A percentile compares a stretch with the other conserved stretches of the same genome.
phyloP scores from a whole-genome alignment of 2,888 invertebrate genomes.

The Dolomedes plantarius region DNA sequence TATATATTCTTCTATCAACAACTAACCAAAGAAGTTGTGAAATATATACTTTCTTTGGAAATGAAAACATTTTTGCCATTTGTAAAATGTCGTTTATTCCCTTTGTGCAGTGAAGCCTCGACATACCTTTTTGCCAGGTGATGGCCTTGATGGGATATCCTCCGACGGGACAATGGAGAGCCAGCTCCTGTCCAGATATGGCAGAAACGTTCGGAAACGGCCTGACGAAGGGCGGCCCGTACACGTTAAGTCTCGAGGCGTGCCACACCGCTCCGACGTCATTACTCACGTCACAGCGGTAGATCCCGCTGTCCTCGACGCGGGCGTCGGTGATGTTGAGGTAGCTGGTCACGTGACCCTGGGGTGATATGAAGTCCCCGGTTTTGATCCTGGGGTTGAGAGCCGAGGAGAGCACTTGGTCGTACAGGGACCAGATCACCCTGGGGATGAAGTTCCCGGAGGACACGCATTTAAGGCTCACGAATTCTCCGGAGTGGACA shows the following conservation, averaged over 20 bases:
- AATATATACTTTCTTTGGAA: too few species aligned
- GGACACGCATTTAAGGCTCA: slow-evolving; percentile 73
- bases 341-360: slow-evolving; percentile 76
- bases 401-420: slow-evolving; percentile 7
- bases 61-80: too few species aligned
- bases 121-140: slow-evolving; percentile 76
- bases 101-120: too few species aligned
- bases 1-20: too few species aligned
- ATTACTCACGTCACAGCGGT: slow-evolving; percentile 76
- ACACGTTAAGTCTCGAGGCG: slow-evolving; percentile 76
- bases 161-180: slow-evolving; percentile 76
- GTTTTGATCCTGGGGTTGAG: slow-evolving; percentile 54
- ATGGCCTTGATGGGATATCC: slow-evolving; percentile 76
- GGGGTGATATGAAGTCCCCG: slow-evolving; percentile 74
- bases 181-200: slow-evolving; percentile 75
- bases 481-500: slow-evolving; percentile 44
- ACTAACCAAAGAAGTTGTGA: too few species aligned
- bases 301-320: slow-evolving; percentile 76
- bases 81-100: too few species aligned
- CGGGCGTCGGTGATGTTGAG: slow-evolving; percentile 76
- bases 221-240: slow-evolving; percentile 76
- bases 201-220: slow-evolving; percentile 77
- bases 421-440: slow-evolving; percentile 73
- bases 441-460: slow-evolving; percentile 74
- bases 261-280: slow-evolving; percentile 75